A percentile compares a stretch with the other conserved stretches of the same genome.
These are phyloP conservation scores for Coenobita brevimanus DNA, from an alignment of 1,140 invertebrate species.

Conservation along the genomic window DNA sequence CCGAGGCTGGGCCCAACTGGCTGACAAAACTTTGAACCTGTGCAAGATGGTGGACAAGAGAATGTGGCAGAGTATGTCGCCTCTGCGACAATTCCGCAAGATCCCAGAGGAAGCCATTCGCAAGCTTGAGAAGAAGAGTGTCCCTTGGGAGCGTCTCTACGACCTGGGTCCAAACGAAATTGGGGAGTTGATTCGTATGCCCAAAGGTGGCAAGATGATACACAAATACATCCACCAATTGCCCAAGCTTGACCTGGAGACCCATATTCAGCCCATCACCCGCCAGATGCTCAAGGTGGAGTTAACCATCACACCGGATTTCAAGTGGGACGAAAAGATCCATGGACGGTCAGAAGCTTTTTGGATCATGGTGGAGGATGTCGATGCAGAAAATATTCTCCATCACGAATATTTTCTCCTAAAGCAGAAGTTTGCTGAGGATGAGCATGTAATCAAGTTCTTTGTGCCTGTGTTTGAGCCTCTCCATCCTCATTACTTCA, in stretches of 20 bases:
- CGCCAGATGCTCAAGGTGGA: conserved; percentile 82
- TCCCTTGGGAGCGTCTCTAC: conserved; percentile 93
- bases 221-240: conserved; percentile 99
- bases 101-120: conserved; percentile 98
- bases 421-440: conserved; percentile 94
- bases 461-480: conserved; percentile 99
- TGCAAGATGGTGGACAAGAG: conserved; percentile 99
- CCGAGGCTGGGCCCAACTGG: conserved; percentile 96
- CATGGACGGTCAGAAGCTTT: conserved; percentile 97
- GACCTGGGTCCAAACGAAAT: conserved; percentile 98
- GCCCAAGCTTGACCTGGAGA: conserved; percentile 94
- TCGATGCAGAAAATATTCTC: conserved; percentile 78
- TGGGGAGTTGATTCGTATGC: conserved; percentile 95
- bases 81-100: conserved; percentile 96
- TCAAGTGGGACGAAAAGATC: conserved; percentile 98
- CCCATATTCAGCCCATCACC: conserved; percentile 98
- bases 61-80: conserved; percentile 99
- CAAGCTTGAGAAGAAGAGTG: conserved; percentile 98
- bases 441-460: conserved; percentile 98
- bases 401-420: conserved; percentile 99
- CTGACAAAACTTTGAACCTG: conserved; percentile 95
- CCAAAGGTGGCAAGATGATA: conserved; percentile 97
- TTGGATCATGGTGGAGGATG: conserved; percentile 95
- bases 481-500: conserved; percentile 97
- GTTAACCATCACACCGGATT: conserved; percentile 98